Conservation (phyloP, 2,797 vertebrate species). For the Chelonia mydas region DNA sequence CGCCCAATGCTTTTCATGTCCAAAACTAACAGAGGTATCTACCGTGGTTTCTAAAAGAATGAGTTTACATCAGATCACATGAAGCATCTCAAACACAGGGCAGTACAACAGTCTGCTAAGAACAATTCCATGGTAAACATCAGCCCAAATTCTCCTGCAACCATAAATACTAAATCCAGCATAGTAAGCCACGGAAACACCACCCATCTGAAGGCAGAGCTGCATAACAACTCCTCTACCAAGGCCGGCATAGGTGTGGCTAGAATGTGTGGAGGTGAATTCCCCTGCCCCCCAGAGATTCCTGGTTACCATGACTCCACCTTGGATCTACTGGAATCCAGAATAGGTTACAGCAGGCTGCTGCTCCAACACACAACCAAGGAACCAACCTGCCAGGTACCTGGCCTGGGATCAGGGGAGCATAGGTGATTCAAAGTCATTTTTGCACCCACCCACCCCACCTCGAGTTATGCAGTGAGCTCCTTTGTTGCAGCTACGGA, state of each 20-base stretch:
- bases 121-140: not conserved
- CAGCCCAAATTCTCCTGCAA: not conserved
- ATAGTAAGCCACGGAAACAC: accelerated
- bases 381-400: not conserved
- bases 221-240: not conserved
- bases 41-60: not conserved
- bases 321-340: not conserved
- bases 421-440: not conserved
- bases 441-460: not conserved
- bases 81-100: not conserved
- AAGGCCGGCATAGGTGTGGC: not conserved
- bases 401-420: not conserved
- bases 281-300: not conserved
- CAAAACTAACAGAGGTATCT: not conserved
- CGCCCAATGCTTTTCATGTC: not conserved
- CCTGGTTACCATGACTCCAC: not conserved
- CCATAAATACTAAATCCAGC: not conserved
- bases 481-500: not conserved
- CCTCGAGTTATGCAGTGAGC: not conserved
- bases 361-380: not conserved
- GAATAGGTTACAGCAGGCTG: not conserved
- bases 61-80: accelerated
- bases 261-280: not conserved
- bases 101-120: not conserved
- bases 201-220: not conserved